These are phyloP conservation scores for Cettia cetti DNA, from an alignment of 2,113 vertebrate genomes.

Conservation along the genomic window DNA sequence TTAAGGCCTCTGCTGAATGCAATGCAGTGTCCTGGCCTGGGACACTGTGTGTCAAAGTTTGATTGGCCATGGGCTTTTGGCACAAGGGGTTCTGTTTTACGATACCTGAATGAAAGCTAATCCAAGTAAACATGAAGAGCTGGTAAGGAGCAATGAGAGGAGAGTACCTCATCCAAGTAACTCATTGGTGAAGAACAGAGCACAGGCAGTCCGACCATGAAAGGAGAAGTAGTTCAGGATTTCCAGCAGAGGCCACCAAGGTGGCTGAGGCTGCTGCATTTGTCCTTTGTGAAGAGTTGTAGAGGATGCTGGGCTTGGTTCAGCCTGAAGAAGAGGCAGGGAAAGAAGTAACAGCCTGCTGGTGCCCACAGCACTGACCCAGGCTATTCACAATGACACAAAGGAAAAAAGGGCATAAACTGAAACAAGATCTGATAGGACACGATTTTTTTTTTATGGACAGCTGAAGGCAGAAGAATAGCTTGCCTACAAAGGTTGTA, in stretches of 20 bases:
- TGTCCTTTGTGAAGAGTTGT: not conserved
- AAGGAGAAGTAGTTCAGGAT: not conserved
- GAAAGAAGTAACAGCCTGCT: not conserved
- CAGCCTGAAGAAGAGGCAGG: not conserved
- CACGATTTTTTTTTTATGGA: not conserved
- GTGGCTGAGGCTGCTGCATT: not conserved
- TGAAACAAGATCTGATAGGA: not conserved
- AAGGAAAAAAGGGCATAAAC: not conserved
- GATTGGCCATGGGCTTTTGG: accelerated
- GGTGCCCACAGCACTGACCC: not conserved
- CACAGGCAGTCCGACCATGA: not conserved
- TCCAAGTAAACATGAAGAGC: not conserved
- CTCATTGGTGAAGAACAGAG: not conserved
- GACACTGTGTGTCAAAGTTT: not conserved
- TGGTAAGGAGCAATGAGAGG: not conserved
- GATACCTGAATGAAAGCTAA: not conserved
- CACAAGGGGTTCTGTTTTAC: not conserved
- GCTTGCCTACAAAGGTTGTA: not conserved
- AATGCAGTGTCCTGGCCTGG: not conserved
- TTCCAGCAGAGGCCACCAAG: not conserved
- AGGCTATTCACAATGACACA: not conserved
- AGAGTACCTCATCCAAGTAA: not conserved
- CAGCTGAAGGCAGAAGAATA: not conserved
- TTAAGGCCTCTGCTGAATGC: not conserved
- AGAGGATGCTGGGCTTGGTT: not conserved